Evolutionary conservation across 2,113 vertebrate species (phyloP), one percentile per base, ranked within the genome.

Genomic region (Clupea harengus): DNA sequence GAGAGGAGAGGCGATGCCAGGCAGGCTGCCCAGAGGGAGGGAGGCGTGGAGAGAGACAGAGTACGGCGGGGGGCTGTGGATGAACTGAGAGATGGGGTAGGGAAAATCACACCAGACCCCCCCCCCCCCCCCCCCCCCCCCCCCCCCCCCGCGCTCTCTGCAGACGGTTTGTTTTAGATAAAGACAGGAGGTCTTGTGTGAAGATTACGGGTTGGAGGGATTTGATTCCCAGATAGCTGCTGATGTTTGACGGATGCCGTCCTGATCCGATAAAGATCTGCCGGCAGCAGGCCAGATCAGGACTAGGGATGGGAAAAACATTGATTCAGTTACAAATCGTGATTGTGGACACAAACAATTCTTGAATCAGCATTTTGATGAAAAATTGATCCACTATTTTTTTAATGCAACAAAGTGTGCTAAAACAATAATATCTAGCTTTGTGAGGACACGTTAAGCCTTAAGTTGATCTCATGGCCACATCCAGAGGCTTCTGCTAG

Each of bases 41-140:
- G 25, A 10, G 64, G 28, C 28, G 32, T 25, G 25, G 72, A 78
- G 28, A 78, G 13, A 78, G 64, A 25, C 0, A 25, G 25, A 72
- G 64, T 28, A 67, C 9, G 2, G n/a, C 7, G 64, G 6, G n/a
- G 6, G 2, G 64, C n/a, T 28, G n/a, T 22, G 54, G 54, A 20
- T 52, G 13, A 52, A 52, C 50, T 3, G 50, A 52, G 50, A 52
- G 50, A 8, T 52, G 50, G 50, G 50, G 15, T 52, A 11, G 6
- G 47, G 10, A 20, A 60, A 20, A 60, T 60, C 85, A 86, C 22
- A 44, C 72, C 85, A 86, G 64, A 82, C 64, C 67, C 81, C 82
- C 49, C 45, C 15, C 80, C 25, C 39, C 80, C 85, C 78, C 18
- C 3, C 67, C 39, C 45, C 72, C 81, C 2, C 81, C n/a, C 28